A percentile compares a stretch with the other conserved stretches of the same genome.
Evolutionary conservation across 2,888 invertebrate species (phyloP).

Genomic region (Cosmopolites sordidus): DNA sequence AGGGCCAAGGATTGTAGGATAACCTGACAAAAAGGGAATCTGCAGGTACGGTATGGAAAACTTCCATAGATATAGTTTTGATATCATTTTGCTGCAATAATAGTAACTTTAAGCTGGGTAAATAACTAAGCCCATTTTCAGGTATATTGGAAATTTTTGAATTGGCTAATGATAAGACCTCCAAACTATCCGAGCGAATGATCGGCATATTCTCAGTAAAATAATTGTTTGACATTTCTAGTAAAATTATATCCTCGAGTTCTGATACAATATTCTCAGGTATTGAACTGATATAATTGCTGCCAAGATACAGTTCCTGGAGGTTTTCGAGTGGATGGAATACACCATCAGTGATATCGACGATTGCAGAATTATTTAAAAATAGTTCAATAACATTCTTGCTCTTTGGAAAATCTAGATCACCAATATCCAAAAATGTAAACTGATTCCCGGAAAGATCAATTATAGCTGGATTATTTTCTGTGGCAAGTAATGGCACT

Average conservation of each 20-base stretch:
- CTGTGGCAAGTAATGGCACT: conserved; percentile 37
- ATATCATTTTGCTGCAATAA: conserved; percentile 43
- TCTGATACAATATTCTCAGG: conserved; percentile 36
- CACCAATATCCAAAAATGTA: conserved; percentile 33
- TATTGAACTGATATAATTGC: conserved; percentile 39
- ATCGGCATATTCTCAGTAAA: conserved; percentile 38
- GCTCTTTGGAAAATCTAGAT: conserved; percentile 39
- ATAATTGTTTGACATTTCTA: conserved; percentile 43
- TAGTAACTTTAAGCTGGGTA: conserved; percentile 40
- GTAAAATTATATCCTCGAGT: conserved; percentile 37
- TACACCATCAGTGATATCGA: conserved; percentile 37
- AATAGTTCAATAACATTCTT: conserved; percentile 38
- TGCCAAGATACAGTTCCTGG: conserved; percentile 42
- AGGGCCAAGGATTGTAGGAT: conserved; percentile 40
- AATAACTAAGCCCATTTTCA: conserved; percentile 33
- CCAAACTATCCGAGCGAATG: conserved; percentile 39
- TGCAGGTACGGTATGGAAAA: conserved; percentile 32
- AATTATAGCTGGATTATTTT: conserved; percentile 36
- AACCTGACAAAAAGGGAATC: conserved; percentile 35
- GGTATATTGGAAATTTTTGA: conserved; percentile 38
- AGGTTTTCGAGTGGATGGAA: conserved; percentile 40
- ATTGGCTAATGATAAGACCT: conserved; percentile 39
- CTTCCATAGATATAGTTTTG: conserved; percentile 33
- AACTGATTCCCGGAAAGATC: conserved; percentile 44
- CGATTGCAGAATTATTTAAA: conserved; percentile 40